Conservation (phyloP, 2,797 vertebrate species). For the Acanthurus leucopareius region DNA sequence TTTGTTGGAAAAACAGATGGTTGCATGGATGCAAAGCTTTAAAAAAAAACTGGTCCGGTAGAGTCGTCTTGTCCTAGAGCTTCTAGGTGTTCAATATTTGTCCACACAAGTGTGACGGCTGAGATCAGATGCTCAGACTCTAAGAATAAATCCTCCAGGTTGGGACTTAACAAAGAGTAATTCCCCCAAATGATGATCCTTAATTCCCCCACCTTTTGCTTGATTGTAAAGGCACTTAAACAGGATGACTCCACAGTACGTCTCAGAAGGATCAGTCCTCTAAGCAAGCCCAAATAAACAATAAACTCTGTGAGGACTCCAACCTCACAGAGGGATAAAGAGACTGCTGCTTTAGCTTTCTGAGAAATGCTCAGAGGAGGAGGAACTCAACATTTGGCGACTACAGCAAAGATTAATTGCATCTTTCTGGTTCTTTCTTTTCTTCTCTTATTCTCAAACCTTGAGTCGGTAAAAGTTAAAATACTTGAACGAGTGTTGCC, state of each 20-base stretch:
- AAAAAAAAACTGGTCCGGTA: neutral
- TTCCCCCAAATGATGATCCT: slow-evolving; percentile 76
- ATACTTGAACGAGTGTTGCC: neutral
- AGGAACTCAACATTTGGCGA: slow-evolving; percentile 4
- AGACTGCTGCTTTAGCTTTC: neutral
- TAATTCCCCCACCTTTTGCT: slow-evolving; percentile 66
- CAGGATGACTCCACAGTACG: slow-evolving; percentile 20
- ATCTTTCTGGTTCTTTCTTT: neutral
- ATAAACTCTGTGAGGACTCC: neutral
- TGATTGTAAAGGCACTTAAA: slow-evolving; percentile 64
- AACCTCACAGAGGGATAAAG: neutral
- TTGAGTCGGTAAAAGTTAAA: slow-evolving; percentile 30
- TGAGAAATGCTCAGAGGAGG: slow-evolving; percentile 3
- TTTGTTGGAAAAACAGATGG: slow-evolving; percentile 44
- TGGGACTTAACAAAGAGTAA: slow-evolving; percentile 77
- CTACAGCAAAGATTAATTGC: slow-evolving; percentile 1
- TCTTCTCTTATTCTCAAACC: neutral
- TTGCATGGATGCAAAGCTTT: slow-evolving; percentile 51
- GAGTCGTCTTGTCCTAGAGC: slow-evolving; percentile 27
- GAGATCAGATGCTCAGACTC: slow-evolving; percentile 67
- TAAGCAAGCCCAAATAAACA: slow-evolving; percentile 20
- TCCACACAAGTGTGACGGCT: slow-evolving; percentile 28
- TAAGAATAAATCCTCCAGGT: slow-evolving; percentile 79
- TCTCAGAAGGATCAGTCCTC: slow-evolving; percentile 16
- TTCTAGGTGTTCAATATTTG: slow-evolving; percentile 36